These are phyloP conservation scores for Drosophila setifemur DNA, from an alignment of 1,140 invertebrate genomes.

Conservation along the genomic window DNA sequence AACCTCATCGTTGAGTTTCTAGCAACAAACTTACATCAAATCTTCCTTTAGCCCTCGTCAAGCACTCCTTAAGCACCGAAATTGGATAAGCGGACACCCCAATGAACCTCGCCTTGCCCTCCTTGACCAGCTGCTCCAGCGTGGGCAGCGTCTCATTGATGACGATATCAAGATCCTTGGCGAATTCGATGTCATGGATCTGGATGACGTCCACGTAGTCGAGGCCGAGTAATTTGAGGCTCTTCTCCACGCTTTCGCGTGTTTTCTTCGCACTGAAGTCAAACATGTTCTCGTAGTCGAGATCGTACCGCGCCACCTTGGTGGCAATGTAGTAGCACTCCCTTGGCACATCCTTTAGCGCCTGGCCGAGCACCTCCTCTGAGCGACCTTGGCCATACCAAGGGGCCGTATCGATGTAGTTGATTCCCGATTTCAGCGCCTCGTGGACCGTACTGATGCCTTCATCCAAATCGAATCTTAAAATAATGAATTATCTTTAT, in stretches of 20 bases:
- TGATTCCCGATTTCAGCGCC: conserved; percentile 92
- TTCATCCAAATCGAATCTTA: conserved; percentile 85
- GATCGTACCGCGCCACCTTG: conserved; percentile 94
- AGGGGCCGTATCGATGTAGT: conserved; percentile 95
- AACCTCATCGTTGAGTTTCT: no score
- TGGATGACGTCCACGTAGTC: conserved; percentile 95
- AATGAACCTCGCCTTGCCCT: conserved; percentile 92
- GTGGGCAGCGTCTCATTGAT: conserved; percentile 93
- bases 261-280: conserved; percentile 92
- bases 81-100: conserved; percentile 95
- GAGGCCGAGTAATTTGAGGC: conserved; percentile 88
- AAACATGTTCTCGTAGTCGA: conserved; percentile 90
- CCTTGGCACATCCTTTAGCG: conserved; percentile 90
- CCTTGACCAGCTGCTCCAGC: conserved; percentile 87
- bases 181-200: conserved; percentile 96
- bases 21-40: conserved; percentile 71
- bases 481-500: no score
- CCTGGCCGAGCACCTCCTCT: conserved; percentile 92
- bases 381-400: conserved; percentile 95
- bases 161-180: conserved; percentile 89
- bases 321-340: conserved; percentile 93
- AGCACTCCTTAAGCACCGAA: conserved; percentile 87
- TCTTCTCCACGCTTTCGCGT: conserved; percentile 89
- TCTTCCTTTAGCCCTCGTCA: conserved; percentile 84
- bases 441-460: conserved; percentile 87